Conservation (phyloP, 1,140 invertebrate genomes). For the Drosophila sturtevanti region DNA sequence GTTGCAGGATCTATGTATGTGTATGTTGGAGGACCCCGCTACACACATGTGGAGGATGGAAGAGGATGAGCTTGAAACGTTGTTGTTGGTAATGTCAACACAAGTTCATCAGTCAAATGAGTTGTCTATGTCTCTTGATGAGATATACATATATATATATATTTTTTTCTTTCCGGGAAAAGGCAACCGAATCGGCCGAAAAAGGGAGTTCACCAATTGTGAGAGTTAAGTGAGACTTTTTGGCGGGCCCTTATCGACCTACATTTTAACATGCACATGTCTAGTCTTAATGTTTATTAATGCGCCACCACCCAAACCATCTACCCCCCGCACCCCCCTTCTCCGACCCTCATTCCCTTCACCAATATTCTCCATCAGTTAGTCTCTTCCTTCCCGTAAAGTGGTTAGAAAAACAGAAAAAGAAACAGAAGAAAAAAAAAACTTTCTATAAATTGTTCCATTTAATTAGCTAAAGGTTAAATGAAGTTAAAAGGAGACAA, state of each 20-base stretch:
- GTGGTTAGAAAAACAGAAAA: slow-evolving; percentile 28
- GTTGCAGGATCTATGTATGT: neutral
- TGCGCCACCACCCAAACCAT: neutral
- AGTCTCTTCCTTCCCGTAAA: slow-evolving; percentile 34
- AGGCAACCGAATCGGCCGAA: slow-evolving; percentile 1
- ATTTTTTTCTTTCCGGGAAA: slow-evolving; percentile 17
- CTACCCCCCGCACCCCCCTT: neutral
- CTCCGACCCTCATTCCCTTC: neutral
- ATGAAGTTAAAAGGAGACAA: slow-evolving; percentile 38
- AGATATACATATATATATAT: slow-evolving; percentile 29
- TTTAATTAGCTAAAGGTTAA: slow-evolving; percentile 63
- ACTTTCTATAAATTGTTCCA: slow-evolving; percentile 56
- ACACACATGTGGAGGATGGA: neutral
- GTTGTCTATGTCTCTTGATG: slow-evolving; percentile 56
- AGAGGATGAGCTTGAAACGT: slow-evolving; percentile 13
- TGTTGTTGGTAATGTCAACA: slow-evolving; percentile 69
- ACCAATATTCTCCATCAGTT: neutral
- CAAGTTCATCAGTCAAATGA: slow-evolving; percentile 80
- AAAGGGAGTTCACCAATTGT: slow-evolving; percentile 20
- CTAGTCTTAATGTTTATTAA: slow-evolving; percentile 68
- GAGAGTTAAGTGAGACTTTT: slow-evolving; percentile 67
- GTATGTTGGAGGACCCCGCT: neutral
- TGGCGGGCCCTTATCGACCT: slow-evolving; percentile 41
- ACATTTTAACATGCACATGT: slow-evolving; percentile 54
- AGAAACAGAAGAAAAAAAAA: slow-evolving; percentile 29